Evolutionary conservation across 2,113 vertebrate genomes (phyloP).

Genomic region (Sardina pilchardus): DNA sequence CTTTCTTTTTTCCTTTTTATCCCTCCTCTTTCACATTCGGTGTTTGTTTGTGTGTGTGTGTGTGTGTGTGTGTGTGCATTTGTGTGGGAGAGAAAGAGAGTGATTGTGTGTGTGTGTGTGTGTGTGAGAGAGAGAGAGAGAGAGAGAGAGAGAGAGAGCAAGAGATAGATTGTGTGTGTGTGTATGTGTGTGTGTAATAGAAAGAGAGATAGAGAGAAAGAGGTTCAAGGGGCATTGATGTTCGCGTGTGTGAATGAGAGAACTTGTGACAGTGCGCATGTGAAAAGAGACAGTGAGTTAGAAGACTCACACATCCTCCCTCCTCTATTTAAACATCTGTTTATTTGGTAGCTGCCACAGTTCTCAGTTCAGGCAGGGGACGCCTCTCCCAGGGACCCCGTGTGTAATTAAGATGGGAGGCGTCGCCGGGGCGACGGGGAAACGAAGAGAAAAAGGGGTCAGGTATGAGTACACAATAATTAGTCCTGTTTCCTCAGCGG

Average conservation of each 20-base stretch:
- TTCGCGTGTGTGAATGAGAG: neutral
- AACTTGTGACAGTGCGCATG: neutral
- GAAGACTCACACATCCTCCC: neutral
- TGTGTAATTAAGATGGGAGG: constrained; percentile 33
- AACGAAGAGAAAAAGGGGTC: constrained; percentile 26
- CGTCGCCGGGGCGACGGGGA: neutral
- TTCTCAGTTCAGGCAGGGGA: neutral
- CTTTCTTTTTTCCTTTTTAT: neutral
- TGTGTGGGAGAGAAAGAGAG: neutral
- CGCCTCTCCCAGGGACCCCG: neutral
- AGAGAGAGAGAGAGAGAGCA: neutral
- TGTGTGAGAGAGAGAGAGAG: neutral
- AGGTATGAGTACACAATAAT: constrained; percentile 55
- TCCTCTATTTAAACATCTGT: neutral
- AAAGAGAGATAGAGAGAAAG: no score
- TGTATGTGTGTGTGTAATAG: neutral
- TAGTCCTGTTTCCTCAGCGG: constrained; percentile 55
- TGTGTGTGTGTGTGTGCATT: neutral
- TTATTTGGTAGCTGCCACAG: neutral
- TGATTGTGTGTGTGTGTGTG: neutral
- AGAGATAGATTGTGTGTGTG: neutral
- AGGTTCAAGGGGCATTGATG: neutral
- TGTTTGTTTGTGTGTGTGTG: neutral
- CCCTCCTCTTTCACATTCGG: neutral
- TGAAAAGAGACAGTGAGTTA: neutral